A percentile compares a stretch with the other conserved stretches of the same genome.
These are phyloP conservation scores for Drosophila recens DNA, from an alignment of 2,888 invertebrate genomes.

Conservation along the genomic window DNA sequence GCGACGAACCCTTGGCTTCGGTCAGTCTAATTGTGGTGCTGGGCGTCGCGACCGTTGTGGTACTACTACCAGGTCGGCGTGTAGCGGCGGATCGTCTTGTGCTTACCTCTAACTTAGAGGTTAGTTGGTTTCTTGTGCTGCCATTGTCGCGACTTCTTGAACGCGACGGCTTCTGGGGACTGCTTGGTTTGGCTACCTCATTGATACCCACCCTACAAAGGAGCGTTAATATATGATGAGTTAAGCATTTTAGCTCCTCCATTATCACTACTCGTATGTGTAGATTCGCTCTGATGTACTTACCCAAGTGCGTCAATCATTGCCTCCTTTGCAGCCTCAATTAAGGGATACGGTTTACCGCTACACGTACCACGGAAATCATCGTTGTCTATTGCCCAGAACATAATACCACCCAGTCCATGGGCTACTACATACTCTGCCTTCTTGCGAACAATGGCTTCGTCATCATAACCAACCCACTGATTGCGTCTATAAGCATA, in stretches of 20 bases:
- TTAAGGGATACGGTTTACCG: slow-evolving; percentile 94
- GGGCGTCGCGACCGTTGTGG: slow-evolving; percentile 64
- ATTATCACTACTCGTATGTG: too few relatives aligned
- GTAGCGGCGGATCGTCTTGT: slow-evolving; percentile 54
- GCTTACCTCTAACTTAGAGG: slow-evolving; percentile 61
- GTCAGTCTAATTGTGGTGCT: slow-evolving; percentile 82
- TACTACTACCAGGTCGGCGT: slow-evolving; percentile 23
- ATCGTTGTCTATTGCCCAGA: slow-evolving; percentile 94
- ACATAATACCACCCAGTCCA: slow-evolving; percentile 90
- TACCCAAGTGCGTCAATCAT: slow-evolving; percentile 89
- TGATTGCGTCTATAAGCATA: slow-evolving; percentile 94
- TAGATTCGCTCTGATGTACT: slow-evolving; percentile 34
- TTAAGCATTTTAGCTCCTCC: background rate
- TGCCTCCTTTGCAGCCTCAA: slow-evolving; percentile 95
- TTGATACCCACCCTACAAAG: slow-evolving; percentile 81
- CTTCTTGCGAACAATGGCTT: slow-evolving; percentile 92
- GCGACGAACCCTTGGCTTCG: slow-evolving; percentile 77
- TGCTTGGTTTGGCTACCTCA: slow-evolving; percentile 82
- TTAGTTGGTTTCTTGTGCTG: slow-evolving; percentile 69
- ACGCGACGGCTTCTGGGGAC: slow-evolving; percentile 80
- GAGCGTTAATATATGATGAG: background rate
- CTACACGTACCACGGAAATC: slow-evolving; percentile 97
- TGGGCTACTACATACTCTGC: slow-evolving; percentile 94
- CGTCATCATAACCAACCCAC: slow-evolving; percentile 97
- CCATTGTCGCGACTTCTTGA: slow-evolving; percentile 80